A percentile compares a stretch with the other conserved stretches of the same genome.
phyloP scores from a whole-genome alignment of 2,113 vertebrate species.

The Hystrix brachyura region DNA sequence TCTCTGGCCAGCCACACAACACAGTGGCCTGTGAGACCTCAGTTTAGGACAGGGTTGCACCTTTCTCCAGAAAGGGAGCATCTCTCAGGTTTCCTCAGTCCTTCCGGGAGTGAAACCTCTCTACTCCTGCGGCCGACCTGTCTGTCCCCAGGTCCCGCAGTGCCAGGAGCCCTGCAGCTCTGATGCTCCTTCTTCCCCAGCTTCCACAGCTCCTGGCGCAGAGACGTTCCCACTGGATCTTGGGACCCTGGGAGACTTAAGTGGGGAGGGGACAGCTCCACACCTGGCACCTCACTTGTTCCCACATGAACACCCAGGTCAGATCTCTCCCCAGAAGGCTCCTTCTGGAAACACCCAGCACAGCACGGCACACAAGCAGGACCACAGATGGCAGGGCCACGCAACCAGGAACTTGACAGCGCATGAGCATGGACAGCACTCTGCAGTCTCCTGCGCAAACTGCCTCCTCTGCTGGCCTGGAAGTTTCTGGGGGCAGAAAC shows the following conservation, averaged over 20 bases:
- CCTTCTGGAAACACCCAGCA: background rate
- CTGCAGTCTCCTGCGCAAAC: background rate
- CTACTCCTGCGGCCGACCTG: background rate
- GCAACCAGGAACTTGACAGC: fast-evolving
- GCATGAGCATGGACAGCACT: background rate
- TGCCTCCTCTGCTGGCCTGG: background rate
- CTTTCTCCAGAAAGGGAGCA: background rate
- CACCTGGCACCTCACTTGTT: background rate
- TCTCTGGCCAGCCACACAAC: background rate
- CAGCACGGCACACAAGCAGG: background rate
- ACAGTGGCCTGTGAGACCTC: background rate
- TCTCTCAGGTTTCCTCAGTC: background rate
- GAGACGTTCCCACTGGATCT: background rate
- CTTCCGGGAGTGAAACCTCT: background rate
- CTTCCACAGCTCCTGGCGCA: background rate
- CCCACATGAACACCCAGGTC: background rate
- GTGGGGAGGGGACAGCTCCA: background rate
- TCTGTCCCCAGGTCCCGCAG: background rate
- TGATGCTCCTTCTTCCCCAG: background rate
- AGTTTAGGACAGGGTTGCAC: background rate
- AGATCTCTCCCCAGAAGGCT: background rate
- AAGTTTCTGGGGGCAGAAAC: constrained; percentile 11
- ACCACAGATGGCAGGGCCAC: background rate
- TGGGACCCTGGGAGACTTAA: background rate
- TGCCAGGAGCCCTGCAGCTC: background rate